Evolutionary conservation across 2,888 invertebrate species (phyloP), one percentile per base, ranked within the genome.

Genomic region (Xylophagus ater): DNA sequence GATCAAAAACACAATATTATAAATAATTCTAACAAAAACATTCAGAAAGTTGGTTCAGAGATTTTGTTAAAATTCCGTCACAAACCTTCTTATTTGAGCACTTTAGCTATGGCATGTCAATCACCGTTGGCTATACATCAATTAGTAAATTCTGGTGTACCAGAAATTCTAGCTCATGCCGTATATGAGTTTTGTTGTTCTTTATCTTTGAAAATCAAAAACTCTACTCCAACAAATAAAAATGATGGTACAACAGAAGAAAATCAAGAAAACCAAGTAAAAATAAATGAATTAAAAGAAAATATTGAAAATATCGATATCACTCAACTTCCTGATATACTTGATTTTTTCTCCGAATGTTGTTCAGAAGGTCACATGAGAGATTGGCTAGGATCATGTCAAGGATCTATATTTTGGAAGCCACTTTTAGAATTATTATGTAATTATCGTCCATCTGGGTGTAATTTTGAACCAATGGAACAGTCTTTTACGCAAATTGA

Each of bases 371-470:
- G 80, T 14, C 71, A 76, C 47, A 78, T 90, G 70, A 79, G 87
- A 49, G 85, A 87, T 61, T 92, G 90, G 90, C 71, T 92, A 32
- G 90, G 90, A 10, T 76, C 76, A 1, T 65, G 71, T 34, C 78
- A 83, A 48, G 89, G 88, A 6, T 76, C 80, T 3, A 70, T 74
- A n/a, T 92, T 90, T 66, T 92, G 90, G 90, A 72, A 78, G 32
- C 83, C 86, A 4, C 66, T 92, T 44, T 69, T 92, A 8, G 74
- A 77, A 42, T 69, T 86, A 57, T 70, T 86, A 19, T 84, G 84
- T 57, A 74, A 74, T 54, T 72, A 76, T 29, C 67, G 74, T 17
- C 65, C 68, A 23, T 49, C 52, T 2, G 55, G 59, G 37, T 53
- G 51, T 23, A 53, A 52, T 23, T 54, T 53, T 1, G 52, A 62